Base-by-base conservation (phyloP, 1,140 invertebrate genomes). In the Proales similis region DNA sequence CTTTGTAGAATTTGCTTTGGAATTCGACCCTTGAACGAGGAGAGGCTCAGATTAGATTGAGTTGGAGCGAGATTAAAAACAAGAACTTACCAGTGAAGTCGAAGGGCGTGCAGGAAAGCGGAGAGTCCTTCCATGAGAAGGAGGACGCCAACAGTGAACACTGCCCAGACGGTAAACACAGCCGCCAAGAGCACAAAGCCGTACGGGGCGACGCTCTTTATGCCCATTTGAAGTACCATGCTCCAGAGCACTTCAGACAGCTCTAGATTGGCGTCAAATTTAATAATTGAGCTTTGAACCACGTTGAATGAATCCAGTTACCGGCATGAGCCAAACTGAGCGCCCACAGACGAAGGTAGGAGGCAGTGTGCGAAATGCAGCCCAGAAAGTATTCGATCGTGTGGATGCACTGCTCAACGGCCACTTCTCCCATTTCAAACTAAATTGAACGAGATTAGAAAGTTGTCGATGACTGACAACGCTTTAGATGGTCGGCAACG, bases 211-310 rank as follows among this genome's bases (percentile, higher is more conserved):
- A 20, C 46, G 14, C 39, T 63, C 17, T 14, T 4, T 9, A 63
- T 29, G 69, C 78, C 88, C 70, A 84, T 85, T 64, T 81, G 78
- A 70, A 94, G 80, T 14, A 95, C 86, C 91, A 97, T 96, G 66
- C 80, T 84, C 93, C 93, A 96, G 64, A 96, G 80, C 22, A 98
- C 93, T 78, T 97, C 93, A n/a, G 91, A 93, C 32, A 97, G 79
- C 78, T 98, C 86, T 89, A 74, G n/a, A n/a, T n/a, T n/a, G n/a
- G n/a, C n/a, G n/a, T n/a, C 33, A 63, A 51, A 42, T 2, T 43
- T 17, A 29, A 45, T 30, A 27, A 27, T 19, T 42, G 19, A 9
- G 11, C 26, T 19, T 9, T 19, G 3, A 53, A 42, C 33, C 14
- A 11, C 11, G 17, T 17, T 19, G 29, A 20, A 53, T 33, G 27